Conservation (phyloP, 2,888 invertebrate genomes). For the Elmis aenea region DNA sequence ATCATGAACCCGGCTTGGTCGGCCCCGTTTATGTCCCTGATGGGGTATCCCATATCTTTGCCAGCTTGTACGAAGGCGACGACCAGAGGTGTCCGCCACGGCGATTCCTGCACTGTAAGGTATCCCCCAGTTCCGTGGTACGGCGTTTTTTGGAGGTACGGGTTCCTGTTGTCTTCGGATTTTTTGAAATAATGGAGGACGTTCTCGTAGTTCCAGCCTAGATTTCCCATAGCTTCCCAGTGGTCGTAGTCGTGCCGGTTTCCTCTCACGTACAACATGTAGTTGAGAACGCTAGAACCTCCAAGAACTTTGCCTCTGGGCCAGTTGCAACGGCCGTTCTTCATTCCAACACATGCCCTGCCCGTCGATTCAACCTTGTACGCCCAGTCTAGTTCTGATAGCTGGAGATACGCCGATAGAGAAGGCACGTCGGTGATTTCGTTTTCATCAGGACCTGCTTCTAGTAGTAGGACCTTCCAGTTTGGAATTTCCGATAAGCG, state of each 20-base stretch:
- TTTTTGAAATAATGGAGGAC: slow-evolving; percentile 85
- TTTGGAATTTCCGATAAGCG: slow-evolving; percentile 68
- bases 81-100: slow-evolving; percentile 77
- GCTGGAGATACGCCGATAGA: slow-evolving; percentile 78
- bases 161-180: slow-evolving; percentile 84
- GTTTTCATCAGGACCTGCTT: slow-evolving; percentile 84
- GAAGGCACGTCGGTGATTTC: slow-evolving; percentile 86
- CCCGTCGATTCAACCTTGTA: slow-evolving; percentile 83
- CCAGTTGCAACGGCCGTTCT: slow-evolving; percentile 79
- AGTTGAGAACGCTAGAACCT: slow-evolving; percentile 81
- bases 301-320: slow-evolving; percentile 86
- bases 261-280: slow-evolving; percentile 87
- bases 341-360: slow-evolving; percentile 77
- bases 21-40: slow-evolving; percentile 77
- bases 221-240: slow-evolving; percentile 79
- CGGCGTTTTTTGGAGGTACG: slow-evolving; percentile 64
- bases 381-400: slow-evolving; percentile 82
- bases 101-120: slow-evolving; percentile 74
- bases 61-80: slow-evolving; percentile 81
- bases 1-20: slow-evolving; percentile 81
- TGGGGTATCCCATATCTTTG: slow-evolving; percentile 76
- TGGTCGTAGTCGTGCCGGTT: slow-evolving; percentile 77
- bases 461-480: slow-evolving; percentile 75
- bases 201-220: slow-evolving; percentile 83
- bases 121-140: slow-evolving; percentile 72